phyloP scores from a whole-genome alignment of 1,140 invertebrate genomes.

The Scaptomyza hsui region DNA sequence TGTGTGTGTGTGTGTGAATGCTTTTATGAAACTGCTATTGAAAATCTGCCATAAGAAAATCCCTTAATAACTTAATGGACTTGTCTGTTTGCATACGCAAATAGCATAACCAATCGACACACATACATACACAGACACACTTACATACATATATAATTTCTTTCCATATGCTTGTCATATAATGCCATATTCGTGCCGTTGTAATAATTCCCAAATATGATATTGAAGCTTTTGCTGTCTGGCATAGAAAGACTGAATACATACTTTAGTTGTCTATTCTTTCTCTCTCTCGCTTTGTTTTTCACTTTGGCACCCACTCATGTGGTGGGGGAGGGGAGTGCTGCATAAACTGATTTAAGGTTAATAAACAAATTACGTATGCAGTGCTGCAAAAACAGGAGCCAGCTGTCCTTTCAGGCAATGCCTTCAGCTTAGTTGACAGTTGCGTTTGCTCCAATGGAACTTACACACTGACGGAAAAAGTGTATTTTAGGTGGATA shows the following conservation, averaged over 20 bases:
- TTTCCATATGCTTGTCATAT: conserved; percentile 31
- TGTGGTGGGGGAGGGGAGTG: background rate
- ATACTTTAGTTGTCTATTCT: background rate
- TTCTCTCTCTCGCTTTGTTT: background rate
- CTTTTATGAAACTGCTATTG: conserved; percentile 53
- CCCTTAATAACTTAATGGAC: conserved; percentile 82
- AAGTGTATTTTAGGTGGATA: background rate
- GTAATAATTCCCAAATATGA: conserved; percentile 70
- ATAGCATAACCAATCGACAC: conserved; percentile 32
- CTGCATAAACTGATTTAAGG: conserved; percentile 74
- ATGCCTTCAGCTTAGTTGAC: conserved; percentile 1
- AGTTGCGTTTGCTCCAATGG: conserved; percentile 9
- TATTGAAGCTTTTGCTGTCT: conserved; percentile 25
- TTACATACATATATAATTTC: background rate
- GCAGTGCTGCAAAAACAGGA: conserved; percentile 58
- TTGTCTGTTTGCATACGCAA: conserved; percentile 64
- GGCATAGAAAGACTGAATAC: background rate
- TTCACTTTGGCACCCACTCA: conserved; percentile 2
- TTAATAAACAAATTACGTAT: conserved; percentile 77
- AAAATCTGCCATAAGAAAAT: conserved; percentile 65
- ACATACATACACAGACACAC: conserved; percentile 9
- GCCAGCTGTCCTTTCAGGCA: conserved; percentile 5
- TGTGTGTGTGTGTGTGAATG: conserved; percentile 29
- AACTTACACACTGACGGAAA: conserved; percentile 1
- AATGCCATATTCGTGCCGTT: conserved; percentile 49